Base-by-base conservation (phyloP, 2,888 invertebrate species). In the Gari tellinella region DNA sequence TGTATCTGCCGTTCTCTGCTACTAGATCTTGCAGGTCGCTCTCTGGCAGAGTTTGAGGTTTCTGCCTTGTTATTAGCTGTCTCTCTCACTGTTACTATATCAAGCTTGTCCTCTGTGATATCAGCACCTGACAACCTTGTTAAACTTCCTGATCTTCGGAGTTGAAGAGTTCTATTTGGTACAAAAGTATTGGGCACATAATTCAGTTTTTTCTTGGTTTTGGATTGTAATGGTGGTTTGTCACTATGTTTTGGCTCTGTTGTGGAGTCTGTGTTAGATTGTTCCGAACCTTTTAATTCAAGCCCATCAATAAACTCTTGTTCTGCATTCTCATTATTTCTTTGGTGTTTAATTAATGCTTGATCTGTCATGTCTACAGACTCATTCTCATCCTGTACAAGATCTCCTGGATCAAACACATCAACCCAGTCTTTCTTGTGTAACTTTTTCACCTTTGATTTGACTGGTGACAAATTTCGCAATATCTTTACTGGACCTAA, bases 141-240 rank as follows among this genome's bases (percentile, higher is more conserved):
- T 41, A 83, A 67, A 72, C 86, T 86, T 37, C 84, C 85, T 55
- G 87, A 81, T 26, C 83, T 75, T 53, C 82, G 62, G 21, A 87
- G 62, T 45, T 84, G 72, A 48, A 87, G 72, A 53, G 83, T 87
- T 74, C 81, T 76, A 46, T 86, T 87, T 19, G 86, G 84, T 21
- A 88, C 83, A 73, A 81, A 80, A 25, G 85, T 70, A 49, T 86
- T 85, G 49, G 85, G 85, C 14, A 82, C 80, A 70, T 86, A 86
- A n/a, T 66, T 72, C 40, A 72, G 70, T 37, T 81, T 79, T 56
- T 76, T 77, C 69, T 84, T 78, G 23, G 48, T 57, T 31, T 61
- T 75, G 21, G 49, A n/a, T 56, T 63, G 55, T 7, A 37, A 17
- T 17, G 15, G 12, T 38, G 51, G 25, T 5, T 40, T 41, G 45